Percentiles rank a stretch among this genome's conserved stretches.
Evolutionary conservation across 1,140 invertebrate genomes (phyloP).

Genomic region (Ostrea denselamellosa): DNA sequence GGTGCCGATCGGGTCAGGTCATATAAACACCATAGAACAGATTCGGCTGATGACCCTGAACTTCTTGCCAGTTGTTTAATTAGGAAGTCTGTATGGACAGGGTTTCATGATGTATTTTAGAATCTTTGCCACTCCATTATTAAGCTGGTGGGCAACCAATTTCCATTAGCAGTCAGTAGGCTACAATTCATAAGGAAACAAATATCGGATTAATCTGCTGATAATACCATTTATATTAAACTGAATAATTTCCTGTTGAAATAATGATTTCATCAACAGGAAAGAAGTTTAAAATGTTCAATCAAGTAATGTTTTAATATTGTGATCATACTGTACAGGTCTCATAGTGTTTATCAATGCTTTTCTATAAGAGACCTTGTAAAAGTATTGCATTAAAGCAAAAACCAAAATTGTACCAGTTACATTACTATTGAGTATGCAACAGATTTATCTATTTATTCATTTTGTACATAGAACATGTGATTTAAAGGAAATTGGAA

Average conservation of each 20-base stretch:
- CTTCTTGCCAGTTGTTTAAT: no score
- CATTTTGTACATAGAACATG: no score
- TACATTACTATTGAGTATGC: no score
- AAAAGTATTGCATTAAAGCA: no score
- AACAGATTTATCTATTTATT: no score
- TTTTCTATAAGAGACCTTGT: not conserved
- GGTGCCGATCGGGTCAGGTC: no score
- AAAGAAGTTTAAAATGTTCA: not conserved
- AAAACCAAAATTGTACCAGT: no score
- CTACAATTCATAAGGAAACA: not conserved
- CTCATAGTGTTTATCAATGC: not conserved
- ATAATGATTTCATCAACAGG: not conserved
- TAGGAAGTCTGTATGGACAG: no score
- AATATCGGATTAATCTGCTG: not conserved
- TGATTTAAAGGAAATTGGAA: no score
- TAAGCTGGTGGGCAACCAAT: not conserved
- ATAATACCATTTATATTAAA: conserved; percentile 1
- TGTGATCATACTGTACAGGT: not conserved
- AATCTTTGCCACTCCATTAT: not conserved
- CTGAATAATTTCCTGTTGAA: not conserved
- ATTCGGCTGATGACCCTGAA: no score
- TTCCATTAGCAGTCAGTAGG: not conserved
- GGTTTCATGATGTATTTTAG: no score
- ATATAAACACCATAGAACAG: no score
- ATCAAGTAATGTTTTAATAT: not conserved